Base-by-base conservation (phyloP, 2,888 invertebrate species). In the Catotricha subobsoleta region DNA sequence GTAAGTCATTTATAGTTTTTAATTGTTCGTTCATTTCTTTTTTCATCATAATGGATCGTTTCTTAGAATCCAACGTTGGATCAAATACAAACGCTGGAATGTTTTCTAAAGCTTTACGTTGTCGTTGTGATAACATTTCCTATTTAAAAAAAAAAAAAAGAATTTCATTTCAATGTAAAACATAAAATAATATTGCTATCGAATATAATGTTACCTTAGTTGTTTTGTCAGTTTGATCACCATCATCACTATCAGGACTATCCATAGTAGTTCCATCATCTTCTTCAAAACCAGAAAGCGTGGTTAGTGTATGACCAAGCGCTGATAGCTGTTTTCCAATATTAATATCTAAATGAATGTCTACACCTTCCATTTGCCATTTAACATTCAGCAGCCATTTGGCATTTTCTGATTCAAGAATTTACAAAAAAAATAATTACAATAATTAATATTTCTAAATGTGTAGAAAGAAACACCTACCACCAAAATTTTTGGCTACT, bases 331-430 rank as follows among this genome's bases (percentile, higher is more conserved):
- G 87, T 59, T 95, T 92, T 40, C 97, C 97, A 33, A 98, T 90
- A 58, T 84, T 90, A 1, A 91, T 87, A 61, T 95, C 94, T 42
- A 95, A 65, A 59, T 95, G 91, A 48, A 95, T 91, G 55, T 94
- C 94, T 8, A 95, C 91, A 39, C 98, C 98, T 60, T 95, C 90
- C 98, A 98, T 98, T 65, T 95, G 86, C 92, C 97, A 97, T 48
- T 90, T 83, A 1, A 98, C 92, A 62, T 95, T 95, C 43, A 98
- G 67, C 54, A 95, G 76, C 97, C 97, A 98, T 58, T 97, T 95
- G 3, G 97, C 95, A 62, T 94, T 88, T 59, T 87, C 87, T 74
- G 58, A 44, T n/a, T n/a, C n/a, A n/a, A n/a, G n/a, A n/a, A n/a
- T 56, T 56, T 45, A 40, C 42, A 41, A 39, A 28, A 38, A 41